These are phyloP conservation scores for Schizotus pectinicornis DNA, from an alignment of 2,888 invertebrate species.

Conservation along the genomic window DNA sequence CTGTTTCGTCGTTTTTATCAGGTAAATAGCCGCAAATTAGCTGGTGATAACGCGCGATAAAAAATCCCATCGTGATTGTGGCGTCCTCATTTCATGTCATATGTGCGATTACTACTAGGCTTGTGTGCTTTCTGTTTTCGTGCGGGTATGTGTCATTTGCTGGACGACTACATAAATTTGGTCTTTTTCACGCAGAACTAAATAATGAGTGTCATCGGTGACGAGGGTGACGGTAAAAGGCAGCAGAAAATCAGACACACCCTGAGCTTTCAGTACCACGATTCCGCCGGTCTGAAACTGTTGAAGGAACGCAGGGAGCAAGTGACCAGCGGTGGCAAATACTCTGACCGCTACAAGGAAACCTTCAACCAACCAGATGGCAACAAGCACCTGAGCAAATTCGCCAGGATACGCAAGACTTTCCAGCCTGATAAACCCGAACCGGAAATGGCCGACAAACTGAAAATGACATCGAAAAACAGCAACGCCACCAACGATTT, in stretches of 20 bases:
- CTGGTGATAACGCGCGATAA: conserved; percentile 36
- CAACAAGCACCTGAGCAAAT: conserved; percentile 42
- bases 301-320: conserved; percentile 51
- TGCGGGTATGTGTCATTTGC: conserved; percentile 13
- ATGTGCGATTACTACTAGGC: conserved; percentile 17
- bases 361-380: conserved; percentile 46
- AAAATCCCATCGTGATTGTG: conserved; percentile 15
- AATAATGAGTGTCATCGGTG: conserved; percentile 41
- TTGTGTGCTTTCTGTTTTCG: conserved; percentile 31
- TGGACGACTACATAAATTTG: conserved; percentile 25
- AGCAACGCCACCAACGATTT: conserved; percentile 55
- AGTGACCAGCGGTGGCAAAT: conserved; percentile 53
- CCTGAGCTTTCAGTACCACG: conserved; percentile 32
- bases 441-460: conserved; percentile 37
- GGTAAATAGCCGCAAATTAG: conserved; percentile 31
- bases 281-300: conserved; percentile 47
- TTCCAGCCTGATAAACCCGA: conserved; percentile 34
- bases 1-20: conserved; percentile 23
- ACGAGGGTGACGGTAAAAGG: conserved; percentile 14
- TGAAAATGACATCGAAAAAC: conserved; percentile 49
- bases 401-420: conserved; percentile 34
- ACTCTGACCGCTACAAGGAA: conserved; percentile 55
- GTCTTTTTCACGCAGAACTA: conserved; percentile 41
- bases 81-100: conserved; percentile 18
- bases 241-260: conserved; percentile 14